Conservation (phyloP, 2,113 vertebrate genomes). For the Muntiacus reevesi region DNA sequence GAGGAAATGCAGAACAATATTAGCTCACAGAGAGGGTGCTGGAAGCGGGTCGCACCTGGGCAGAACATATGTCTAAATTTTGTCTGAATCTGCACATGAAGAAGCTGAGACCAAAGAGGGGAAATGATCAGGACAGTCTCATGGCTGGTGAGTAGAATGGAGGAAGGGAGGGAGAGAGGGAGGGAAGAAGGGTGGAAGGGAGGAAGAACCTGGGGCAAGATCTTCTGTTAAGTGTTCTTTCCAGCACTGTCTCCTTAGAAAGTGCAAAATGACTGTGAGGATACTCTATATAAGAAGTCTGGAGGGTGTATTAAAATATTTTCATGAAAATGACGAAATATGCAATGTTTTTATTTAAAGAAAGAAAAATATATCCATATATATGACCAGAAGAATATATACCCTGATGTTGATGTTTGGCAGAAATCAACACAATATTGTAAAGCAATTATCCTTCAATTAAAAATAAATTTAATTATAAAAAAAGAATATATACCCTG, state of each 20-base stretch:
- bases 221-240: background rate
- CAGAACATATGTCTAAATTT: constrained; percentile 80
- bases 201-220: background rate
- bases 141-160: background rate
- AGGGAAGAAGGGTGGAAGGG: background rate
- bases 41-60: constrained; percentile 78
- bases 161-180: background rate
- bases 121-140: background rate
- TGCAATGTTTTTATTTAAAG: background rate
- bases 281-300: background rate
- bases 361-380: background rate
- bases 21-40: constrained; percentile 72
- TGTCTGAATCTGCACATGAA: background rate
- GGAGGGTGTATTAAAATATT: background rate
- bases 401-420: background rate
- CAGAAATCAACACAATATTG: background rate
- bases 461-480: background rate
- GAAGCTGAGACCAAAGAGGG: background rate
- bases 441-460: background rate
- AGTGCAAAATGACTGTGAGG: background rate
- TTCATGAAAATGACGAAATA: constrained; percentile 14
- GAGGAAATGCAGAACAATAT: constrained; percentile 63
- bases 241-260: background rate
- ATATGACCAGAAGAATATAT: background rate
- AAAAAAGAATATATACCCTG: background rate